Percentiles rank a stretch among this genome's conserved stretches.
phyloP scores from a whole-genome alignment of 2,888 invertebrate genomes.

The Pyrochroa serraticornis region DNA sequence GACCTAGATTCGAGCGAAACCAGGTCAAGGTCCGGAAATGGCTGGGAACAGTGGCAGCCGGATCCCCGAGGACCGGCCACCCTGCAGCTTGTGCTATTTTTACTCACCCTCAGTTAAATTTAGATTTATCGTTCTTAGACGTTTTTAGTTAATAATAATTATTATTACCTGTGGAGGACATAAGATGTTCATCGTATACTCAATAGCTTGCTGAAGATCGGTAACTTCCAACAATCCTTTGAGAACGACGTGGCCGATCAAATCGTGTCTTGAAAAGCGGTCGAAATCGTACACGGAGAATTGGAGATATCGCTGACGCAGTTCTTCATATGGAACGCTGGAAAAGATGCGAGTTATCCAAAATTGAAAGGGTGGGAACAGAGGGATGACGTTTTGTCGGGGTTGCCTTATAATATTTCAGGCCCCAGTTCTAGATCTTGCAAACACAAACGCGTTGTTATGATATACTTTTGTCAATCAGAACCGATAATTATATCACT shows the following conservation, averaged over 20 bases:
- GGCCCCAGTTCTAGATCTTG: too few species aligned
- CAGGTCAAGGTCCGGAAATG: slow-evolving; percentile 21
- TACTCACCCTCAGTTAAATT: slow-evolving; percentile 19
- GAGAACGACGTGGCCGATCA: slow-evolving; percentile 84
- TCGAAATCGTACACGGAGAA: slow-evolving; percentile 91
- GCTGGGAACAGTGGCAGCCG: background rate
- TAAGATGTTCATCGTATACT: slow-evolving; percentile 84
- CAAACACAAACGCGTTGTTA: too few species aligned
- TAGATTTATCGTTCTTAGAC: background rate
- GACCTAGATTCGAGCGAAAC: background rate
- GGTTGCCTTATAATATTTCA: too few species aligned
- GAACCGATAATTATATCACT: background rate
- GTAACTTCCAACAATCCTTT: slow-evolving; percentile 79
- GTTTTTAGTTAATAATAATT: background rate
- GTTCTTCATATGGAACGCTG: slow-evolving; percentile 77
- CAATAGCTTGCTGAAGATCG: slow-evolving; percentile 80
- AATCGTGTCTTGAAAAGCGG: slow-evolving; percentile 84
- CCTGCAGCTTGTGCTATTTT: slow-evolving; percentile 16
- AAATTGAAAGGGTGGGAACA: background rate
- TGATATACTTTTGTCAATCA: too few species aligned
- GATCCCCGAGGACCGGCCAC: background rate
- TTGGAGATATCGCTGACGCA: slow-evolving; percentile 77
- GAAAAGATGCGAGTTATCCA: slow-evolving; percentile 32
- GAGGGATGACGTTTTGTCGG: too few species aligned
- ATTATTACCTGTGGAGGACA: slow-evolving; percentile 73